A percentile compares a stretch with the other conserved stretches of the same genome.
Conservation (phyloP, 2,888 invertebrate species). For the Drosophila melanocephala region DNA sequence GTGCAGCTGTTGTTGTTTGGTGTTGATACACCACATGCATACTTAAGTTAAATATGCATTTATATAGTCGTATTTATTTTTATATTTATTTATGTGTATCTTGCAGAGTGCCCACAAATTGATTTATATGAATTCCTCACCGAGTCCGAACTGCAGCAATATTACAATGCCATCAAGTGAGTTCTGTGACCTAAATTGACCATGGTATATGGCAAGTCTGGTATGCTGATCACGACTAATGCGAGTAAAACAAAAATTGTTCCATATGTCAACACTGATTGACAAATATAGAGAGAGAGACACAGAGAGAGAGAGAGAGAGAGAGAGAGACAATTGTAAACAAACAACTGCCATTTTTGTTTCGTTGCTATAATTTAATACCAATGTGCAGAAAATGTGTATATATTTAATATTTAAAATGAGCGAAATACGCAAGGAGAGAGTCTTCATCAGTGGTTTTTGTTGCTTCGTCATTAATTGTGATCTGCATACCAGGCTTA, state of each 20-base stretch:
- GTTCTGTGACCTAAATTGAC: constrained; percentile 68
- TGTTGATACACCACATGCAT: constrained; percentile 47
- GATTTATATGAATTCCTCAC: constrained; percentile 95
- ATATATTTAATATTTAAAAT: not conserved
- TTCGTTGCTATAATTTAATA: not conserved
- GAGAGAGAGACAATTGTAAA: not conserved
- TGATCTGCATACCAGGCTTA: constrained; percentile 20
- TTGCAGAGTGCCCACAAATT: constrained; percentile 85
- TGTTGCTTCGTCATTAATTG: not conserved
- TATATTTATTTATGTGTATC: constrained; percentile 46
- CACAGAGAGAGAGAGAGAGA: not conserved
- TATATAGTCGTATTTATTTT: constrained; percentile 64
- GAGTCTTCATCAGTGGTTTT: not conserved
- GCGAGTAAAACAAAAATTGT: constrained; percentile 5
- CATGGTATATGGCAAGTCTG: constrained; percentile 4
- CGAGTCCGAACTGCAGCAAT: constrained; percentile 97
- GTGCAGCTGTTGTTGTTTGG: constrained; percentile 57
- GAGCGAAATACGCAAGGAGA: not conserved
- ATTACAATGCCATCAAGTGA: constrained; percentile 92
- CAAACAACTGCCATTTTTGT: not conserved
- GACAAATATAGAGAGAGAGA: no score
- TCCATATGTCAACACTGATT: not conserved
- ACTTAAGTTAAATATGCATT: constrained; percentile 62
- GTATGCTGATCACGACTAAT: constrained; percentile 30
- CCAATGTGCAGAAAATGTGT: not conserved